Conservation (phyloP, 1,140 invertebrate genomes). For the Aculops lycopersici region DNA sequence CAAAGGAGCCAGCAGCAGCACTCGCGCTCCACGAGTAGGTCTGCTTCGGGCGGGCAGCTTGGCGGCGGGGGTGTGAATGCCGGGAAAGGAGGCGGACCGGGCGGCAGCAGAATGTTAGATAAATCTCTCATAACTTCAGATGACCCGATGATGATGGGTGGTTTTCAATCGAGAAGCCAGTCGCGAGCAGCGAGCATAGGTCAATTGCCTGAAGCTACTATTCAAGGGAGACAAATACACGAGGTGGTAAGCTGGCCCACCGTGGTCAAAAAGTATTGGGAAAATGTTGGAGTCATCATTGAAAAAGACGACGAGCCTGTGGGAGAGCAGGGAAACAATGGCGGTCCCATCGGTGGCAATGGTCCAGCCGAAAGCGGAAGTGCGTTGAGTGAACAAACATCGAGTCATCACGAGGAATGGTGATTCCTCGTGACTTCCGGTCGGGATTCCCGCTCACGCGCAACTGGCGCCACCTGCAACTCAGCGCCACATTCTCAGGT, state of each 20-base stretch:
- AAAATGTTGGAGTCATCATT: conserved; percentile 9
- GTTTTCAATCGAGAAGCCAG: conserved; percentile 3
- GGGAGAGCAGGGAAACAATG: too few relatives aligned
- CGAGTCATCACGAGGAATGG: too few relatives aligned
- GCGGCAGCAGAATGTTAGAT: background rate
- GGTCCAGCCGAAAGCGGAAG: too few relatives aligned
- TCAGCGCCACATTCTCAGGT: background rate
- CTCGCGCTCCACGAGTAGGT: too few relatives aligned
- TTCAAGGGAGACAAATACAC: conserved; percentile 9
- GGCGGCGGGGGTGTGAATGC: background rate
- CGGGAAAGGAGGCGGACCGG: background rate
- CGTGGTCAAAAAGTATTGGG: conserved; percentile 12
- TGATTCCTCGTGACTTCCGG: too few relatives aligned
- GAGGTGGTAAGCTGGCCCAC: conserved; percentile 13
- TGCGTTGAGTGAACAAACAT: too few relatives aligned
- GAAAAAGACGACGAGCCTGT: conserved; percentile 1
- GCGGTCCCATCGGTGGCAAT: too few relatives aligned
- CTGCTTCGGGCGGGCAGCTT: too few relatives aligned
- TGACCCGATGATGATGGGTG: conserved; percentile 1
- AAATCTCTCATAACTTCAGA: background rate
- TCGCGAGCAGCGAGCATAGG: conserved; percentile 1
- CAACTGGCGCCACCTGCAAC: background rate
- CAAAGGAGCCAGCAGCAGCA: too few relatives aligned
- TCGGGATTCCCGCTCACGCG: background rate
- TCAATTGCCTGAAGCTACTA: conserved; percentile 4